phyloP scores from a whole-genome alignment of 2,113 vertebrate species.

The Lagopus leucura region DNA sequence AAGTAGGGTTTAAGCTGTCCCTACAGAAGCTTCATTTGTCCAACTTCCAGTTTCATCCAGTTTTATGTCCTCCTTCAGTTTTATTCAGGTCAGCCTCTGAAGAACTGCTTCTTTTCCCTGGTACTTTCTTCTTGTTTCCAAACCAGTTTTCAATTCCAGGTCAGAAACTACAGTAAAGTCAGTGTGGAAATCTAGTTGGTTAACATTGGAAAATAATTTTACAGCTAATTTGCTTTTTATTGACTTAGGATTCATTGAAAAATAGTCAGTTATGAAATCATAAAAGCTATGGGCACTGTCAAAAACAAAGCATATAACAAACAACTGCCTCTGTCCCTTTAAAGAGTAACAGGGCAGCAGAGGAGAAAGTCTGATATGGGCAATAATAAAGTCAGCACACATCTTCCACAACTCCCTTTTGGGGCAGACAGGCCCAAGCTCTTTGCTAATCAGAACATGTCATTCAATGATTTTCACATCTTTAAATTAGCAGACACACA shows the following conservation, averaged over 20 bases:
- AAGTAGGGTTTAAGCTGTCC: not conserved
- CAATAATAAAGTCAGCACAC: not conserved
- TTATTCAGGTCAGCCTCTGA: not conserved
- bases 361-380: not conserved
- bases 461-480: slow-evolving; percentile 39
- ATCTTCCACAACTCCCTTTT: not conserved
- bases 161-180: not conserved
- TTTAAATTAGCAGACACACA: slow-evolving; percentile 59
- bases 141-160: not conserved
- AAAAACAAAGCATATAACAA: not conserved
- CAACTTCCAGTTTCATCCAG: not conserved
- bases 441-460: slow-evolving; percentile 43
- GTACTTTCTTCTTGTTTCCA: not conserved
- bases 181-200: not conserved
- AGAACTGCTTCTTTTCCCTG: not conserved
- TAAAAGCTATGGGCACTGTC: not conserved
- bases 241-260: not conserved
- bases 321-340: not conserved
- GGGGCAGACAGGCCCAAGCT: slow-evolving; percentile 32
- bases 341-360: not conserved
- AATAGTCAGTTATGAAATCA: not conserved
- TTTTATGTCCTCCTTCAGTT: not conserved
- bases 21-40: not conserved
- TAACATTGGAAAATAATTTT: fast-evolving
- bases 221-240: not conserved